Percentiles rank a stretch among this genome's conserved stretches.
Evolutionary conservation across 2,113 vertebrate genomes (phyloP).

Genomic region (Caloenas nicobarica): DNA sequence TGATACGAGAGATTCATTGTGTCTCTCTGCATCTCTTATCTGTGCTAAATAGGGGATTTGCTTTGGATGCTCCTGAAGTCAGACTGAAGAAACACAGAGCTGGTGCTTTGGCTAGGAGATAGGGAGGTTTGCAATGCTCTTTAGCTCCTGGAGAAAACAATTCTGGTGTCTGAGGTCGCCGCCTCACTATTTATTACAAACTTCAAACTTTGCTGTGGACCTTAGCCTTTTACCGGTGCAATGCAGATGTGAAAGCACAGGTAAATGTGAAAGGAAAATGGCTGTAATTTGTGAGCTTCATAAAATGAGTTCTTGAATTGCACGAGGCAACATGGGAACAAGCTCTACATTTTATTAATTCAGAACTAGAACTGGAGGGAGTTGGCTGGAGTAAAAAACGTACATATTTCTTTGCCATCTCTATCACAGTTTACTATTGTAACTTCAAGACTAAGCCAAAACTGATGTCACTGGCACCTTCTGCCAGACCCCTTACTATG

Average conservation of each 20-base stretch:
- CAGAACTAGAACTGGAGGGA: background rate
- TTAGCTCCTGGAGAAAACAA: background rate
- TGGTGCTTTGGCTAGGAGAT: background rate
- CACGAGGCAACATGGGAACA: background rate
- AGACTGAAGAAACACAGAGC: background rate
- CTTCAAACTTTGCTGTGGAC: background rate
- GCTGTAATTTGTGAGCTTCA: background rate
- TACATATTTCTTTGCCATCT: background rate
- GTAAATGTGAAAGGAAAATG: background rate
- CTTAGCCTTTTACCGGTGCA: background rate
- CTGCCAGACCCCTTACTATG: background rate
- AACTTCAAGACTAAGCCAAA: background rate
- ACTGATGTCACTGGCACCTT: background rate
- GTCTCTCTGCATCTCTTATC: background rate
- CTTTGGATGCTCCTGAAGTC: background rate
- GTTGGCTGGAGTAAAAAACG: background rate
- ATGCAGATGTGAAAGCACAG: background rate
- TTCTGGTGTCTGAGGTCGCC: background rate
- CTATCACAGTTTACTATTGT: background rate
- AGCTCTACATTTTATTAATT: background rate
- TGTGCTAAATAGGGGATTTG: background rate
- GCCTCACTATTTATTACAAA: background rate
- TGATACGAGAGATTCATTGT: background rate
- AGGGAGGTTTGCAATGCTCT: background rate
- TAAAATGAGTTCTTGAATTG: background rate